Base-by-base conservation (phyloP, 92 coral and sea anemone genomes). In the Zoanthus gigantus region DNA sequence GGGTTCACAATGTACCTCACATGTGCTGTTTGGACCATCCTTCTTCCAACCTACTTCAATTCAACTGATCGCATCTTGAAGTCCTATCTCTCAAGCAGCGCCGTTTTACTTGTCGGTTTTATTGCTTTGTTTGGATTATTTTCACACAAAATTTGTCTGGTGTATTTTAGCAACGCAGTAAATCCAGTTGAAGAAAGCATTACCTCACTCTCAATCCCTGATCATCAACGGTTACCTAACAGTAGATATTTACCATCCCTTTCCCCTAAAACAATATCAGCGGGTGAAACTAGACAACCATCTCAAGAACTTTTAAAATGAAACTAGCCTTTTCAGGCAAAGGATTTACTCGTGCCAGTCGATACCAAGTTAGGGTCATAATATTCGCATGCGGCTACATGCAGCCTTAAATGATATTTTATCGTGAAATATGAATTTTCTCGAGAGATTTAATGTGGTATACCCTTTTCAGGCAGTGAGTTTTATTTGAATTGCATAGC, bases 1-100 rank as follows among this genome's bases (percentile, higher is more conserved):
- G 98, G 98, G 2, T 71, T 95, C 30, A 95, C 93, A 0, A 90
- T 95, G 98, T 95, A 94, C 69, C 34, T 91, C 12, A 92, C 91
- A 34, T 94, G 98, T 50, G 80, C 94, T 5, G 96, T 94, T 1
- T 95, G 93, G 94, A 90, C 90, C 9, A 32, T 92, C 52, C 94
- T 94, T 53, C 79, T 94, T 17, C 93, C 96, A 28, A 87, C 92
- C 76, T 94, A 90, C 31, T 79, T 95, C 16, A 95, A 93, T 58
- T 84, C 96, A 0, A 69, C 68, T 17, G 90, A 92, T 81, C n/a
- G 87, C 47, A 88, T 90, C 74, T 85, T 88, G 85, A 90, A 89
- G 42, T 77, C 88, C 12, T 78, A 83, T 18, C 91, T 95, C 46
- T 67, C 65, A n/a, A 86, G 91, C 42, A 71, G 80, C 6, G 94